Base-by-base conservation (phyloP, 2,888 invertebrate species). In the Pristionchus fissidentatus region DNA sequence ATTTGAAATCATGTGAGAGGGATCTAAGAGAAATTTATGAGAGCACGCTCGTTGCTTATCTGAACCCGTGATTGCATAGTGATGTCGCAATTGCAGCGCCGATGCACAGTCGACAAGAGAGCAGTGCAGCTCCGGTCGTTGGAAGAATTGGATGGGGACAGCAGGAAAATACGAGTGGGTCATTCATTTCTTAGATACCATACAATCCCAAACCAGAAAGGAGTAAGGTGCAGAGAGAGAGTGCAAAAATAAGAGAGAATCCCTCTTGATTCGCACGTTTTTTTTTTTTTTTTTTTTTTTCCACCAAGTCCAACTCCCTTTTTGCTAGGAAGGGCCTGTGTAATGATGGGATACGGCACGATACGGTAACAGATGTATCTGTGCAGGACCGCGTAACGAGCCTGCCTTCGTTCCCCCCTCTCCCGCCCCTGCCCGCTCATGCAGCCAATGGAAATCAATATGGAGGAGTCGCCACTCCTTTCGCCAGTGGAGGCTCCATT, bases 401-500 rank as follows among this genome's bases (percentile, higher is more conserved):
- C 62, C 62, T 15, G 62, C 62, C 38, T 66, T 66, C 62, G 62
- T 66, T 38, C 62, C 38, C 22, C 62, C 62, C 0, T 19, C 38
- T 13, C 62, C 35, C 22, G 38, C 62, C 73, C 38, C n/a, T n/a
- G n/a, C n/a, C n/a, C n/a, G n/a, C n/a, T n/a, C n/a, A n/a, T n/a
- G 43, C 26, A 38, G 79, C 41, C 32, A 78, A 78, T 22, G 8
- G n/a, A n/a, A n/a, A n/a, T n/a, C n/a, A 15, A 22, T 80, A 60
- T 52, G 79, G 79, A 1, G 79, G 60, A 10, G 82, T 82, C 13
- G 82, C 82, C 19, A 82, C 82, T 19, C 82, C 82, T 22, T 82
- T 82, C 70, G 70, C 82, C 35, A 52, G 22, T 52, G 70, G 46
- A 43, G 49, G 41, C 41, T 26, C 29, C 32, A 49, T 82, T 7